Base-by-base conservation (phyloP, 2,113 vertebrate genomes). In the Spermophilus dauricus region DNA sequence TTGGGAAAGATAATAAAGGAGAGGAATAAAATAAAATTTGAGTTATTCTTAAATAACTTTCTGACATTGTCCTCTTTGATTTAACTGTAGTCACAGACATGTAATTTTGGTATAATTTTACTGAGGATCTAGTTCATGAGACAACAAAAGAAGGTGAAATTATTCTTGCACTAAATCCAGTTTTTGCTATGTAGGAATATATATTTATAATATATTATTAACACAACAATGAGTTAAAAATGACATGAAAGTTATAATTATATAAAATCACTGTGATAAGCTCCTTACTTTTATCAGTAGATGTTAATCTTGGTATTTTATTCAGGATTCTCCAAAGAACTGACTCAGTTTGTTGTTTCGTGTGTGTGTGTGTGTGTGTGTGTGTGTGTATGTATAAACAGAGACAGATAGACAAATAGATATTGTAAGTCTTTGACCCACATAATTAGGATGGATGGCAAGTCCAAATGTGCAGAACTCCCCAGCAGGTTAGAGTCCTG, bases 221-320 rank as follows among this genome's bases (percentile, higher is more conserved):
- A 0, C 65, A 14, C 2, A 88, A 56, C 84, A 96, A 85, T 93
- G 16, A 80, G 30, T 76, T 1, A 48, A 34, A 56, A 34, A 42
- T 73, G 28, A 95, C 53, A 80, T 61, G 26, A 84, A 93, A 72
- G 10, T n/a, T 91, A 93, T 72, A 90, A 77, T 70, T 81, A 95
- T 18, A 10, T 73, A 18, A 89, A 94, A 70, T 53, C 37, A 83
- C 48, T 80, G 8, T 48, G 69, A 73, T 80, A 80, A 92, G 75
- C 63, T 94, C 30, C 8, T 77, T 67, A 37, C n/a, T 89, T 95
- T 81, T 95, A 69, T n/a, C 34, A 93, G 24, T 5, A 81, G 0
- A 61, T 90, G 84, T 81, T 45, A 81, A 80, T 61, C 4, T 86
- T 51, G 2, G 51, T 86, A 10, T n/a, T 34, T 94, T 89, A 81